Evolutionary conservation across 37 sponge, comb jelly and placozoan species (phyloP), one percentile per base, ranked within the genome.

Genomic region (Hormiphora californensis): DNA sequence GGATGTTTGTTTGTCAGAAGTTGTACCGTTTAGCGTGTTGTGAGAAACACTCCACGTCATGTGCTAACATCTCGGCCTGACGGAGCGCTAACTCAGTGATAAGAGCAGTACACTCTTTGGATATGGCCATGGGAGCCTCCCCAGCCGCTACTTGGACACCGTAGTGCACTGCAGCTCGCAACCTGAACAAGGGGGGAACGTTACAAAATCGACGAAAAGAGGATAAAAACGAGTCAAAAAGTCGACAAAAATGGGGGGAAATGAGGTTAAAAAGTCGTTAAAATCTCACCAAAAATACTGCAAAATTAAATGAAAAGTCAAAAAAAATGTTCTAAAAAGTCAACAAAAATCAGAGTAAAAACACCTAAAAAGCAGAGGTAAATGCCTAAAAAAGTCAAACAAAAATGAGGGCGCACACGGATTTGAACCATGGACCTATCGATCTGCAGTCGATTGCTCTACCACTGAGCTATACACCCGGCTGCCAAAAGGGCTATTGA

Each of bases 371-470:
- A n/a, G n/a, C n/a, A n/a, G n/a, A n/a, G n/a, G n/a, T n/a, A n/a
- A n/a, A n/a, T n/a, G n/a, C n/a, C n/a, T n/a, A n/a, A 73, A 17
- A 49, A 49, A 49, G 15, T 49, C 53, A 49, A 49, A 49, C 53
- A 73, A 73, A 73, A 33, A 4, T n/a, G 25, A 73, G 81, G 81
- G 81, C 81, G 81, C 81, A 73, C 81, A 73, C 81, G 81, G 81
- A 73, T 43, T 73, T 73, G 81, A 73, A 73, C 81, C 81, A 73
- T 73, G 81, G 81, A 73, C 81, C 81, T 73, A 73, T 73, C 81
- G 81, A 73, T 73, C 81, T 73, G 81, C 81, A 73, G 81, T 73
- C 81, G 81, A 73, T 73, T 73, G 81, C 81, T 73, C 81, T 73
- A 73, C 81, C 81, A 73, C 81, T 73, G 81, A 73, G 81, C 81